These are phyloP conservation scores for Dorcus hopei DNA, from an alignment of 2,888 invertebrate genomes.

Conservation along the genomic window DNA sequence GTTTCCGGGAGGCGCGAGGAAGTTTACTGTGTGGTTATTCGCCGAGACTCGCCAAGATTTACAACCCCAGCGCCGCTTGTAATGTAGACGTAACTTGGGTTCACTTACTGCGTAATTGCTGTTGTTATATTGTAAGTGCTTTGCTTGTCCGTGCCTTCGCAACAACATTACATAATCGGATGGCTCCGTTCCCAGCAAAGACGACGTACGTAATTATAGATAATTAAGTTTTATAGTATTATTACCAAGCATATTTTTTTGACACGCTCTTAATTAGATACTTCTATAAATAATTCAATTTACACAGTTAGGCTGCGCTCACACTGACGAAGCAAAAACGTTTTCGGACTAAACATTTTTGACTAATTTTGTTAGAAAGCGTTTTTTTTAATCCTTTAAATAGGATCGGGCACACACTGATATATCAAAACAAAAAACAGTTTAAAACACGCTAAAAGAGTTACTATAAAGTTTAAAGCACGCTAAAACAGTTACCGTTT, in stretches of 20 bases:
- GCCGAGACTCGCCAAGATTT: constrained; percentile 20
- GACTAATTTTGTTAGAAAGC: too few species aligned
- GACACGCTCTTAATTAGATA: too few species aligned
- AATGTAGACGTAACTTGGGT: constrained; percentile 14
- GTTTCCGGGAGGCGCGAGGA: constrained; percentile 39
- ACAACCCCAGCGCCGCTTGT: constrained; percentile 7
- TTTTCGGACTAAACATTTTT: too few species aligned
- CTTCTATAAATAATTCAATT: too few species aligned
- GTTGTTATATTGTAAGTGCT: constrained; percentile 21
- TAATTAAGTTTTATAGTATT: constrained; percentile 5
- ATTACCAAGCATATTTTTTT: neutral
- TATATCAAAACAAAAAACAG: too few species aligned
- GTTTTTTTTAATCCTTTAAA: too few species aligned
- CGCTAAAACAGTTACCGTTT: too few species aligned
- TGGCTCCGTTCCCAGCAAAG: constrained; percentile 7
- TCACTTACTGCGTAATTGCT: constrained; percentile 16
- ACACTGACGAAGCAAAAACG: too few species aligned
- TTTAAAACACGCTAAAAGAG: too few species aligned
- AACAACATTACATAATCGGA: constrained; percentile 14
- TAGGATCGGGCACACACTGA: too few species aligned
- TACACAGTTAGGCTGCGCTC: too few species aligned
- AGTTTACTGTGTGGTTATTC: constrained; percentile 32
- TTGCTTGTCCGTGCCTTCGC: constrained; percentile 14
- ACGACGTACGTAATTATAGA: constrained; percentile 15
- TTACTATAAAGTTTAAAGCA: too few species aligned